Percentiles rank a stretch among this genome's conserved stretches.
These are phyloP conservation scores for Rhinoraja longicauda DNA, from an alignment of 2,797 vertebrate species.

Conservation along the genomic window DNA sequence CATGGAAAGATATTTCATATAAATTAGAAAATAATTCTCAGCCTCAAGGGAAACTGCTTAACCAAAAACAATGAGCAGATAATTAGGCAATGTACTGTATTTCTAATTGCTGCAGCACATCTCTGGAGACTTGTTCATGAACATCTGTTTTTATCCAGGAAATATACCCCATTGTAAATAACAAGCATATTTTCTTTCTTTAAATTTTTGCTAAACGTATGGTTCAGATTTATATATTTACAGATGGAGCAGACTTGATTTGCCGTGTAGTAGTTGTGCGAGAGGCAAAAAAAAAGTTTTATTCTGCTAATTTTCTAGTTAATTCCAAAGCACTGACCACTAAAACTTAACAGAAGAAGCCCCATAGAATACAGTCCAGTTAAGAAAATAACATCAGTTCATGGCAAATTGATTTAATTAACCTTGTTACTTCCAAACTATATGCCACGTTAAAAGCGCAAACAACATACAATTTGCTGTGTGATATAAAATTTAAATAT, in stretches of 20 bases:
- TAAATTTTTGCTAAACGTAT: not conserved
- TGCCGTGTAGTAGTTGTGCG: not conserved
- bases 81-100: constrained; percentile 33
- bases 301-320: not conserved
- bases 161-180: constrained; percentile 34
- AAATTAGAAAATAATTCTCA: constrained; percentile 36
- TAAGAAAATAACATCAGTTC: not conserved
- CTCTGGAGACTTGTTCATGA: constrained; percentile 23
- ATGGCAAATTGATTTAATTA: not conserved
- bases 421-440: not conserved
- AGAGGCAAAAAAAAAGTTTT: not conserved
- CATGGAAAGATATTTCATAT: constrained; percentile 12
- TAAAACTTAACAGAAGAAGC: not conserved
- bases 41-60: constrained; percentile 26
- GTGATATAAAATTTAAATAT: not conserved
- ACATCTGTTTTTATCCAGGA: constrained; percentile 34
- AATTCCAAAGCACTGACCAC: not conserved
- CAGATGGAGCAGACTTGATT: not conserved
- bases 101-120: constrained; percentile 33
- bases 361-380: not conserved
- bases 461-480: not conserved
- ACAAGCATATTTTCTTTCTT: constrained; percentile 27
- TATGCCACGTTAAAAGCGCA: not conserved
- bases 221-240: constrained; percentile 20
- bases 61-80: constrained; percentile 30